Evolutionary conservation across 2,888 invertebrate species (phyloP), one percentile per base, ranked within the genome.

Genomic region (Perithous albicinctus): DNA sequence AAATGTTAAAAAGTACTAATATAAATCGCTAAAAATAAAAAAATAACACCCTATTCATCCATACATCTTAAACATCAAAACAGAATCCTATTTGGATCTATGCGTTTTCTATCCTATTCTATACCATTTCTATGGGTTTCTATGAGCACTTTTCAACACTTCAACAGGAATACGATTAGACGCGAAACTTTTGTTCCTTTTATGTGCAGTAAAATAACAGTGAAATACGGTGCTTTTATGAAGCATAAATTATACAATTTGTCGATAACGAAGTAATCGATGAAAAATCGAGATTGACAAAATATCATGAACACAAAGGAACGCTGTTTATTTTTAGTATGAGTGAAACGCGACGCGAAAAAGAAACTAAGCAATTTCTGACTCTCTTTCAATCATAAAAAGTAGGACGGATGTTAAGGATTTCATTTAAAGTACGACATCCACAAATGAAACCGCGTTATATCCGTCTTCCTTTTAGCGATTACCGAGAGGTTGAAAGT

Each of bases 121-220:
- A 46, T 46, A 7, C 18, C 46, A 46, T 46, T 46, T 15, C 3
- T 46, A 46, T 46, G 46, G 1, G 15, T 46, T 46, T 46, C 46
- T 46, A 46, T 15, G 46, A 46, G 46, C 46, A 46, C n/a, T 46
- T 46, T 46, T 46, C 15, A 46, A 46, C 46, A 15, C 46, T n/a
- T n/a, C 1, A 46, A 46, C 15, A 46, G 3, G 5, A 46, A 46
- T 15, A 18, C 15, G 46, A 46, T 15, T 46, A 46, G 46, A 46
- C 15, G 46, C 18, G 15, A 46, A 18, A 46, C 4, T 46, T 46
- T 46, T 7, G 2, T 46, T 18, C 4, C 18, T 46, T 46, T 15
- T 18, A 46, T 46, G 15, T 46, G 15, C 46, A 46, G 15, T 46
- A 46, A 46, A 46, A 46, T 46, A 7, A 46, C 18, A 18, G 46